phyloP scores from a whole-genome alignment of 2,888 invertebrate species.

The Zaprionus obscuricornis region DNA sequence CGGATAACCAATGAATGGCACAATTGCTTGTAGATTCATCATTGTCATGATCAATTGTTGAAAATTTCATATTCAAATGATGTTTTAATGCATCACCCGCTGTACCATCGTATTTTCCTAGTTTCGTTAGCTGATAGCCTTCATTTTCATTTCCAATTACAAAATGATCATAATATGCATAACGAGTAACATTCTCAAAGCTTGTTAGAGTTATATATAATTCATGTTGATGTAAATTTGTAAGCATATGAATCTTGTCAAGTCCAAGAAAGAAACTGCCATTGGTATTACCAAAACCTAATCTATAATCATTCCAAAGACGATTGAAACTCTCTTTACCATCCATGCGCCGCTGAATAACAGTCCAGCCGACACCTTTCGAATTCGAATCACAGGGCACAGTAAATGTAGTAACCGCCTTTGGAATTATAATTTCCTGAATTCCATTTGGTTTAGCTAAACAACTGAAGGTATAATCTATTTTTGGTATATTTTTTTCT shows the following conservation, averaged over 20 bases:
- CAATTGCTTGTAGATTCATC: constrained; percentile 88
- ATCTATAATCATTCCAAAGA: constrained; percentile 86
- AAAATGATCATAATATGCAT: constrained; percentile 86
- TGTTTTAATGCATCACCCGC: constrained; percentile 87
- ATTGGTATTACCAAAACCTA: constrained; percentile 88
- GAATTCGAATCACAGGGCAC: constrained; percentile 83
- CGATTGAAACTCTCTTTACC: constrained; percentile 87
- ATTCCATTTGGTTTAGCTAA: neutral
- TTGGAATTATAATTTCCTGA: neutral
- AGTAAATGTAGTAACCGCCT: too few species aligned
- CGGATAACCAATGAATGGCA: constrained; percentile 87
- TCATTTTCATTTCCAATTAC: constrained; percentile 87
- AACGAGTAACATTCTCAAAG: constrained; percentile 85
- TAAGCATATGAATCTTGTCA: constrained; percentile 85
- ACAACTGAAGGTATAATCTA: neutral
- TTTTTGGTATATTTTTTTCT: too few species aligned
- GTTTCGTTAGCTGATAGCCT: constrained; percentile 86
- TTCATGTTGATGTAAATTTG: constrained; percentile 82
- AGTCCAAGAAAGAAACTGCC: constrained; percentile 89
- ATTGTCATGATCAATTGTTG: constrained; percentile 87
- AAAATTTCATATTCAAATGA: constrained; percentile 88
- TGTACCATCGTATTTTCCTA: constrained; percentile 86
- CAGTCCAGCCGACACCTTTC: constrained; percentile 87
- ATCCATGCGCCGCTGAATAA: constrained; percentile 87
- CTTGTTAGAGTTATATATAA: constrained; percentile 87